Conservation (phyloP, 64 coral and sea anemone genomes). For the Actinia tenebrosa region DNA sequence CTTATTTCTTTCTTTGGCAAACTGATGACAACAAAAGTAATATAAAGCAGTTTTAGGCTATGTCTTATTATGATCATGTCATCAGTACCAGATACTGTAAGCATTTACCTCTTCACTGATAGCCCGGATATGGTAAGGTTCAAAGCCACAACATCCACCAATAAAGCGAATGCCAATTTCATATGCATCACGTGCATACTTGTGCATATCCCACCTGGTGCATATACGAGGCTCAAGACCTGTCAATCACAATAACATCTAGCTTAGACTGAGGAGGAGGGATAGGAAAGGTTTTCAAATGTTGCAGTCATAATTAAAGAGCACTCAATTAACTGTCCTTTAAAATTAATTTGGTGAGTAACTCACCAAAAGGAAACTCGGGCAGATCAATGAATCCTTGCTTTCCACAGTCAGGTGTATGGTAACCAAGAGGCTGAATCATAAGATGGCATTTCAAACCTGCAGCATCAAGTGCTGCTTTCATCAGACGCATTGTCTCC, state of each 20-base stretch:
- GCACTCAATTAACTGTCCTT: too few species aligned
- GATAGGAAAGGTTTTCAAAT: background rate
- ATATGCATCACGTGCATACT: constrained; percentile 40
- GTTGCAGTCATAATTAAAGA: background rate
- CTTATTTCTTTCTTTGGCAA: constrained; percentile 77
- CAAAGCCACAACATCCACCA: constrained; percentile 57
- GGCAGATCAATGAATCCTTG: constrained; percentile 98
- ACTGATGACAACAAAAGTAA: constrained; percentile 1
- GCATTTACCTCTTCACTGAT: constrained; percentile 36
- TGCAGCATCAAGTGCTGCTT: constrained; percentile 83
- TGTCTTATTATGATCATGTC: too few species aligned
- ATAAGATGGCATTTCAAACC: constrained; percentile 86
- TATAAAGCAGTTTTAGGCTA: too few species aligned
- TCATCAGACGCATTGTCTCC: constrained; percentile 82
- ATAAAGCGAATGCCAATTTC: constrained; percentile 46
- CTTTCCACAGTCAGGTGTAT: constrained; percentile 82
- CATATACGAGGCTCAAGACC: constrained; percentile 60
- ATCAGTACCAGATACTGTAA: background rate
- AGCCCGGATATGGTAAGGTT: constrained; percentile 57
- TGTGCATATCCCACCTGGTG: constrained; percentile 44
- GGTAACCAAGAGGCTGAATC: constrained; percentile 81
- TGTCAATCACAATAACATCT: background rate
- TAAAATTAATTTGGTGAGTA: background rate
- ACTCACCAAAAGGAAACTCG: constrained; percentile 94
- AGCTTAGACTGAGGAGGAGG: too few species aligned